Base-by-base conservation (phyloP, 2,797 vertebrate genomes). In the Halcyon smyrnensis region DNA sequence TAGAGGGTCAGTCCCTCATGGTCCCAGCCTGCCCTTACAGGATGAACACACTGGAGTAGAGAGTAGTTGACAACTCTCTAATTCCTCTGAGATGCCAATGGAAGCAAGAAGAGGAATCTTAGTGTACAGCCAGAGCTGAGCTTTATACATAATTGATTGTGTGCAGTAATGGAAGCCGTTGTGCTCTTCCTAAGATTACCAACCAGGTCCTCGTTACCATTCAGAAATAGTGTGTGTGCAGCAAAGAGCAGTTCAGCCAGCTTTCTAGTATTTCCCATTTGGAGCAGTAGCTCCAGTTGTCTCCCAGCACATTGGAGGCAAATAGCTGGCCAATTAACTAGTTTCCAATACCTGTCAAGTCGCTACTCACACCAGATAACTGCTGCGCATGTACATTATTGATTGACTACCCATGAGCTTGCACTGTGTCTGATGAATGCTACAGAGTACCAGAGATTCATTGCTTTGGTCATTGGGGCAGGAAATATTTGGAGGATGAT, bases 1-100 rank as follows among this genome's bases (percentile, higher is more conserved):
- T 19, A 65, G n/a, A 67, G 7, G 6, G 9, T 24, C 21, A 23
- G 18, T 50, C 15, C 5, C 17, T 43, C 3, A 0, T n/a, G 15
- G 13, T 67, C 7, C 54, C 39, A 50, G 21, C 12, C n/a, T 85
- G 8, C 17, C 25, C 7, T 64, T 59, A 50, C 1, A 28, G 23
- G 6, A 17, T n/a, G 27, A 48, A 36, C 12, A 8, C 12, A 27
- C 13, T 54, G 60, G 32, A 75, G 16, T 4, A 0, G 9, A 37
- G 39, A 34, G 68, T 51, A 16, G 11, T 12, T 36, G 34, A 37
- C 2, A 12, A 6, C 6, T 43, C 36, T 68, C 41, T n/a, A 11
- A 4, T 51, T 77, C 18, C 50, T 69, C 32, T 48, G 34, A 41
- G n/a, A 4, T 28, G 12, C 45, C 57, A 41, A 50, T 18, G 21